A percentile compares a stretch with the other conserved stretches of the same genome.
Evolutionary conservation across 2,797 vertebrate species (phyloP).

Genomic region (Rhinoraja longicauda): DNA sequence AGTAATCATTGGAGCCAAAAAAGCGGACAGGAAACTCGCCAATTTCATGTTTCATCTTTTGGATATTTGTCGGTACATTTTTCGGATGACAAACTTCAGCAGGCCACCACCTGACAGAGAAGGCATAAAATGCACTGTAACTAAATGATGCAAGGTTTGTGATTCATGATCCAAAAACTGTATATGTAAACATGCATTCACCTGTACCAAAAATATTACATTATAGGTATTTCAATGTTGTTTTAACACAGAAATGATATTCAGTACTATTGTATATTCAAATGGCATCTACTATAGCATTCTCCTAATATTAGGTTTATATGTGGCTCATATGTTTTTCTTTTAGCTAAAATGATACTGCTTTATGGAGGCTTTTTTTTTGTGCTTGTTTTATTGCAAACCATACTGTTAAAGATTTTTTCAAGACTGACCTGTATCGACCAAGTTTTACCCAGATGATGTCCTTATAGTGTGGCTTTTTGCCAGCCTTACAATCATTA

Average conservation of each 20-base stretch:
- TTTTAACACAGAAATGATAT: background rate
- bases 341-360: background rate
- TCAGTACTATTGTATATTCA: background rate
- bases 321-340: too few relatives aligned
- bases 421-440: slow-evolving; percentile 80
- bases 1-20: slow-evolving; percentile 94
- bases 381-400: background rate
- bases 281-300: background rate
- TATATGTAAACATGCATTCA: background rate
- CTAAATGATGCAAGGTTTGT: background rate
- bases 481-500: slow-evolving; percentile 94
- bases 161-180: background rate
- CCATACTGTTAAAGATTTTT: background rate
- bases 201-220: background rate
- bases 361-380: background rate
- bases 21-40: slow-evolving; percentile 96
- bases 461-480: slow-evolving; percentile 90
- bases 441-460: slow-evolving; percentile 97
- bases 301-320: background rate
- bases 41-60: slow-evolving; percentile 88
- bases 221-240: background rate
- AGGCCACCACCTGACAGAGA: slow-evolving; percentile 83
- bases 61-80: slow-evolving; percentile 87
- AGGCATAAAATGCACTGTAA: background rate
- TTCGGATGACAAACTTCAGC: slow-evolving; percentile 93